phyloP scores from a whole-genome alignment of 2,113 vertebrate genomes.

The Morone saxatilis region DNA sequence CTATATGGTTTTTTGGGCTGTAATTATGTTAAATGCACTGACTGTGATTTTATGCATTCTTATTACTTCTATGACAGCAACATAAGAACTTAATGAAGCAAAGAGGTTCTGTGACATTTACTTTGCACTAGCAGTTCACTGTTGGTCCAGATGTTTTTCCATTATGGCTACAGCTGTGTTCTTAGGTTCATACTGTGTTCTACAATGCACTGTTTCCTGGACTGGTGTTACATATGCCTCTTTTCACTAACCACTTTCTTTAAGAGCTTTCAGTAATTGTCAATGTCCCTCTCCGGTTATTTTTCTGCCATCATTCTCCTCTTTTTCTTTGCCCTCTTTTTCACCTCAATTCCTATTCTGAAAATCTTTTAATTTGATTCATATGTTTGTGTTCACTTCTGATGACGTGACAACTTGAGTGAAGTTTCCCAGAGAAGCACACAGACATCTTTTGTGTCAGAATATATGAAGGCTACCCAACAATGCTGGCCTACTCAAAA shows the following conservation, averaged over 20 bases:
- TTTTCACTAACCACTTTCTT: slow-evolving; percentile 21
- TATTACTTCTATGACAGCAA: no score
- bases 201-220: background rate
- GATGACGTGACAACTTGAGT: slow-evolving; percentile 29
- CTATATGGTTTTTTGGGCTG: no score
- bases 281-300: slow-evolving; percentile 14
- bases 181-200: background rate
- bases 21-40: no score
- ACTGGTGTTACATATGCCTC: slow-evolving; percentile 10
- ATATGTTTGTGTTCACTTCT: slow-evolving; percentile 43
- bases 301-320: slow-evolving; percentile 1
- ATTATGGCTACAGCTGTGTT: background rate
- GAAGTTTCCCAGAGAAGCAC: slow-evolving; percentile 50
- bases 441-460: slow-evolving; percentile 44
- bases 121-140: no score
- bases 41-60: no score
- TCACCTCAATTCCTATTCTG: slow-evolving; percentile 19
- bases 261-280: slow-evolving; percentile 12
- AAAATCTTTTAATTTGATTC: slow-evolving; percentile 48
- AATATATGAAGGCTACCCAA: slow-evolving; percentile 28
- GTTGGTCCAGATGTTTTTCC: slow-evolving; percentile 6
- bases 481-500: slow-evolving; percentile 36
- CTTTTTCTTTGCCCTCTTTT: slow-evolving; percentile 17
- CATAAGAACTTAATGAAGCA: no score
- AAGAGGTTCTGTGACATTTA: no score